phyloP scores from a whole-genome alignment of 2,888 invertebrate species.

The Dasypogon diadema region DNA sequence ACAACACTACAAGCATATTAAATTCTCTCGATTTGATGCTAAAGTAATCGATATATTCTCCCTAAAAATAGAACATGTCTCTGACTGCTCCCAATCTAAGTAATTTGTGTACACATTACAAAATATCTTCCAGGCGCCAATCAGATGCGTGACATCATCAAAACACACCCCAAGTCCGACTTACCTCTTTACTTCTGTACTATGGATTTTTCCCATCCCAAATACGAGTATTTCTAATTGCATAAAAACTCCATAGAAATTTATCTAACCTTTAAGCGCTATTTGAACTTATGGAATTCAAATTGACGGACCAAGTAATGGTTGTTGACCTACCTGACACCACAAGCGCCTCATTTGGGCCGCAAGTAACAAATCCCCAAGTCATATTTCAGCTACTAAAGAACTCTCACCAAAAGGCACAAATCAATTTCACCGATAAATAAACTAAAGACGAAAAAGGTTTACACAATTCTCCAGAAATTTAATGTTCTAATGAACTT shows the following conservation, averaged over 20 bases:
- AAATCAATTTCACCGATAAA: neutral
- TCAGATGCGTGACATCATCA: constrained; percentile 33
- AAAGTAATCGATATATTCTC: constrained; percentile 3
- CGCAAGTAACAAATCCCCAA: constrained; percentile 94
- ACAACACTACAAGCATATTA: too few relatives aligned
- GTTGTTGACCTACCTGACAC: constrained; percentile 80
- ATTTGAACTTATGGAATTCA: neutral
- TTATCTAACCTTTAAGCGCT: too few relatives aligned
- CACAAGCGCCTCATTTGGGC: constrained; percentile 94
- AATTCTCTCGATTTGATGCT: constrained; percentile 18
- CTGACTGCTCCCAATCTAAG: neutral
- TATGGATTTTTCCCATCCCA: too few relatives aligned
- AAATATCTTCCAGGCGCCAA: constrained; percentile 30
- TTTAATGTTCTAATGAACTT: neutral
- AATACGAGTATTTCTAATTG: too few relatives aligned
- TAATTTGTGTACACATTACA: neutral
- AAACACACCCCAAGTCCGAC: constrained; percentile 31
- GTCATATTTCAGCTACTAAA: constrained; percentile 70
- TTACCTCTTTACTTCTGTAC: too few relatives aligned
- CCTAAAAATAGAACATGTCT: constrained; percentile 14
- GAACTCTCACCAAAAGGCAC: neutral
- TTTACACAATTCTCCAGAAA: too few relatives aligned
- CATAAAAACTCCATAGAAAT: neutral
- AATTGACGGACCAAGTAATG: neutral
- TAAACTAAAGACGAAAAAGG: too few relatives aligned